Evolutionary conservation across 64 coral and sea anemone species (phyloP), one percentile per base, ranked within the genome.

Genomic region (Dendronephthya gigantea): DNA sequence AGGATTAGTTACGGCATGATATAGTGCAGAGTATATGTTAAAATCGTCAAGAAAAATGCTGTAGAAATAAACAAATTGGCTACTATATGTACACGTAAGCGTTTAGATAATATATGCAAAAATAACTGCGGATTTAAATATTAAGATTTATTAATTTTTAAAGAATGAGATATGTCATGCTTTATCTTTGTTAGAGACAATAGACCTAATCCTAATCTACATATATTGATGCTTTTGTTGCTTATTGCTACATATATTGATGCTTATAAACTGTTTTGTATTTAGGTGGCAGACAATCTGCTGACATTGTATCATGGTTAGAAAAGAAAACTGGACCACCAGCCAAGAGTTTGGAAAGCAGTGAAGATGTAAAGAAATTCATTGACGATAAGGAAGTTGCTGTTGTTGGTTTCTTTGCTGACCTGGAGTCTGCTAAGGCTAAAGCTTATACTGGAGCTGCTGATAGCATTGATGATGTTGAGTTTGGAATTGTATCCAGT

Each of bases 321-420:
- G 79, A 87, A 10, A 98, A 98, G 48, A 98, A 98, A 82, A 98
- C 95, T 68, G 95, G 95, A 31, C 95, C 95, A 48, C 95, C 95
- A 85, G 95, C 95, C 4, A 91, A 91, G 69, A 49, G 51, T n/a
- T 87, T 98, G 34, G 56, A 47, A 66, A 88, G 90, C 72, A 89
- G 86, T 86, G 95, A 98, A 40, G 95, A 91, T 83, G 41, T 92
- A n/a, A 93, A 93, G 85, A 88, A 87, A 82, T 93, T 98, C 28
- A 84, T 69, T 48, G 88, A 91, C 23, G 93, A 93, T 49, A 76
- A 81, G 55, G 90, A 93, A 84, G 92, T 93, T 8, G 82, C 88
- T 62, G 90, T 93, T 38, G 39, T 98, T 88, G 95, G 95, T 30
- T 98, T 93, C 69, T 98, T 93, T 49, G 69, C 66, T 27, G 95